These are phyloP conservation scores for Sebastes cheni DNA, from an alignment of 2,797 vertebrate species.

Conservation along the genomic window DNA sequence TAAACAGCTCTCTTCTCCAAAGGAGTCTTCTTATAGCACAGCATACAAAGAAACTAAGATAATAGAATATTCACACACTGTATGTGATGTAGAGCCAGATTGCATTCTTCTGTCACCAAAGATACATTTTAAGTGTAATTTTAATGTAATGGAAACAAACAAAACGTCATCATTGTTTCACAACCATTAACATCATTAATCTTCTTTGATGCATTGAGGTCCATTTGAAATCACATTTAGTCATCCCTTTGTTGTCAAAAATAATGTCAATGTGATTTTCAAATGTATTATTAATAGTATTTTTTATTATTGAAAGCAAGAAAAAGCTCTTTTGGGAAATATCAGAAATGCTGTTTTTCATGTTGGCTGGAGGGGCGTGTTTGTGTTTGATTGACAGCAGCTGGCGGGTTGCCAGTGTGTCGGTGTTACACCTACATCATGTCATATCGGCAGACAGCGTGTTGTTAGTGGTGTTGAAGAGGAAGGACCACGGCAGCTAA, in stretches of 20 bases:
- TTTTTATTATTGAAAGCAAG: neutral
- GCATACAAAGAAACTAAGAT: neutral
- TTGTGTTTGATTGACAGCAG: constrained; percentile 6
- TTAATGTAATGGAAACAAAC: constrained; percentile 25
- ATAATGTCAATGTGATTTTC: neutral
- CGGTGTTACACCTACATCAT: neutral
- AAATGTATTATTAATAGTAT: neutral
- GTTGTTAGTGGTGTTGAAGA: neutral
- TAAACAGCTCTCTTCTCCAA: neutral
- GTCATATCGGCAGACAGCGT: no score
- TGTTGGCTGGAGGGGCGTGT: neutral
- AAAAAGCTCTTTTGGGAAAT: neutral
- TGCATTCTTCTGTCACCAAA: neutral
- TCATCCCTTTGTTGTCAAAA: neutral
- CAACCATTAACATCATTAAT: constrained; percentile 33
- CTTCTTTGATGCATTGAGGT: constrained; percentile 1
- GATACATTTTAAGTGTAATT: neutral
- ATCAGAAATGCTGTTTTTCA: neutral
- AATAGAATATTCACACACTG: neutral
- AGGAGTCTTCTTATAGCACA: neutral
- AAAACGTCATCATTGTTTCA: constrained; percentile 23
- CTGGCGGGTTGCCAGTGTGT: neutral
- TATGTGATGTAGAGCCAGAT: neutral
- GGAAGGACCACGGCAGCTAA: neutral
- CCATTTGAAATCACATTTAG: neutral